These are phyloP conservation scores for Tupiocoris notatus DNA, from an alignment of 2,888 invertebrate species.

Conservation along the genomic window DNA sequence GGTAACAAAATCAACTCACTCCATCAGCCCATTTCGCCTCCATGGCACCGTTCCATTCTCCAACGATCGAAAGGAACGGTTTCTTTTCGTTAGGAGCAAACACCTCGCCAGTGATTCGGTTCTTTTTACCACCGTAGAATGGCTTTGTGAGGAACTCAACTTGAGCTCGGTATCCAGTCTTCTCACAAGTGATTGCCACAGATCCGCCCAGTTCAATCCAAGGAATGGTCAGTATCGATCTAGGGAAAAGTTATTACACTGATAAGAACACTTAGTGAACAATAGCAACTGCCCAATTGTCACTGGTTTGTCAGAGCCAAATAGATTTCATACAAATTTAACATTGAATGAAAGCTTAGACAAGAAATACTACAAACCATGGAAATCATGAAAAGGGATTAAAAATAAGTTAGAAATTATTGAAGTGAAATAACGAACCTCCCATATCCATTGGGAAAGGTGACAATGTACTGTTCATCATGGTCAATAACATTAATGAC, in stretches of 20 bases:
- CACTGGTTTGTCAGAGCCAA: too few species aligned
- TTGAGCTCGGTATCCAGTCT: conserved; percentile 89
- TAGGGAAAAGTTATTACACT: too few species aligned
- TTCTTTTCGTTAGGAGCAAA: conserved; percentile 80
- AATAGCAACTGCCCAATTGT: too few species aligned
- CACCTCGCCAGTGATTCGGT: conserved; percentile 82
- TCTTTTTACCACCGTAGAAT: conserved; percentile 95
- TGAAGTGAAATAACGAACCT: conserved; percentile 47
- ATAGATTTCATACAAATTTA: too few species aligned
- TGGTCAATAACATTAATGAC: conserved; percentile 84
- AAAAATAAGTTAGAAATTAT: neutral
- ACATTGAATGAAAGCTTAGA: too few species aligned
- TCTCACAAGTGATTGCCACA: conserved; percentile 83
- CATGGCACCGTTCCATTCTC: conserved; percentile 99
- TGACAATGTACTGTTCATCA: conserved; percentile 91
- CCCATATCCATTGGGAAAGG: conserved; percentile 98
- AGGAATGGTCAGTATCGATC: conserved; percentile 74
- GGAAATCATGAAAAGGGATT: neutral
- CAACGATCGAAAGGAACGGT: conserved; percentile 81
- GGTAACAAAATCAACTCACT: conserved; percentile 49
- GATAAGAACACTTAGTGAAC: too few species aligned
- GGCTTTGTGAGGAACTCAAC: conserved; percentile 97
- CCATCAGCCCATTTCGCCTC: conserved; percentile 81
- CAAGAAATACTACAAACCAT: neutral
- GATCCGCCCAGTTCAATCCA: conserved; percentile 98